phyloP scores from a whole-genome alignment of 2,888 invertebrate genomes.

The Nasonovia ribisnigri region DNA sequence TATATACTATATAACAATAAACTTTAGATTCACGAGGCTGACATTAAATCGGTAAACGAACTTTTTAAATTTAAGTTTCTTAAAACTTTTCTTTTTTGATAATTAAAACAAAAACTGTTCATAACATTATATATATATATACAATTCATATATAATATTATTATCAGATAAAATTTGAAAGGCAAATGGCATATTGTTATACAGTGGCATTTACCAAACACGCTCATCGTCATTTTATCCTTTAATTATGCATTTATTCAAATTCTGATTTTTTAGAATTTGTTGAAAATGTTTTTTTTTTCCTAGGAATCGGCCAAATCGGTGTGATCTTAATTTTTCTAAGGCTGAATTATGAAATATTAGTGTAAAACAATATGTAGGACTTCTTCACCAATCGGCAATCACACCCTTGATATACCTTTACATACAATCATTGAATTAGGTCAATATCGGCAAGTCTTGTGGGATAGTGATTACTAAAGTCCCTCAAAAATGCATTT shows the following conservation, averaged over 20 bases:
- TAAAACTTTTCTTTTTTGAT: neutral
- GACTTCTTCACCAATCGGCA: neutral
- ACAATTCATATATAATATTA: neutral
- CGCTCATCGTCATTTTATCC: neutral
- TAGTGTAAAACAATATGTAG: neutral
- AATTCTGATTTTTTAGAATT: neutral
- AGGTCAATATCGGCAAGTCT: neutral
- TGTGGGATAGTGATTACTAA: no score
- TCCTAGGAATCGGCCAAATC: neutral
- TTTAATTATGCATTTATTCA: neutral
- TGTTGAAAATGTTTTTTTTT: neutral
- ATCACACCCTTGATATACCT: neutral
- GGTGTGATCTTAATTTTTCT: neutral
- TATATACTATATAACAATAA: neutral
- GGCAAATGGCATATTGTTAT: neutral
- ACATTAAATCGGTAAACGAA: neutral
- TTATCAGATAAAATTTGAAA: neutral
- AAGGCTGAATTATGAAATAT: neutral
- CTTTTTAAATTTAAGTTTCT: neutral
- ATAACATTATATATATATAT: neutral
- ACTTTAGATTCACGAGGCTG: neutral
- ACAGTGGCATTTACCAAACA: neutral
- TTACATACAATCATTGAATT: neutral
- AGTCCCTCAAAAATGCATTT: neutral
- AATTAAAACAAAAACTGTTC: neutral